Evolutionary conservation across 2,113 vertebrate genomes (phyloP).

Genomic region (Piprites chloris): DNA sequence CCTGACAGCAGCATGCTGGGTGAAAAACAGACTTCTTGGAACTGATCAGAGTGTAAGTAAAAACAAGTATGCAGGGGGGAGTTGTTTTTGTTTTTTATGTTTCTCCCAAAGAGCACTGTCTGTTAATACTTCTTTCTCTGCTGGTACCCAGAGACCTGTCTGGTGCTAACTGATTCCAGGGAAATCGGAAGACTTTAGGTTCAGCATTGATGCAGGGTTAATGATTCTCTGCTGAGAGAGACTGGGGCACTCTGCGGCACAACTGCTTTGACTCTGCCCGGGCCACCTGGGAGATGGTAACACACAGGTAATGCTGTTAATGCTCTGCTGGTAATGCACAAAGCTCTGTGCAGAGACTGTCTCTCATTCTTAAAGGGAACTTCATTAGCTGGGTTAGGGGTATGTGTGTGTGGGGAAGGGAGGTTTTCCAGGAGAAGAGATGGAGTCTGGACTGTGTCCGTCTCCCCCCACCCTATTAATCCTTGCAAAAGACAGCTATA

Average conservation of each 20-base stretch:
- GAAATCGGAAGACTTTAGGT: background rate
- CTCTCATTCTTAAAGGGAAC: background rate
- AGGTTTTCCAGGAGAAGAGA: background rate
- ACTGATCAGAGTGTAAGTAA: conserved; percentile 53
- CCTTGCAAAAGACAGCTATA: background rate
- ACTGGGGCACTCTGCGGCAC: rapidly evolving
- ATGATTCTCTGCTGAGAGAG: background rate
- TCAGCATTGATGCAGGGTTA: background rate
- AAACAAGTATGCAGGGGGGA: conserved; percentile 13
- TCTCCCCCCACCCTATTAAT: background rate
- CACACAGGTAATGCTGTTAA: background rate
- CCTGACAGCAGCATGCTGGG: conserved; percentile 55
- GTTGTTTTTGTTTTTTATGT: background rate
- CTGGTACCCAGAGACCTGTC: background rate
- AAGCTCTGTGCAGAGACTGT: background rate
- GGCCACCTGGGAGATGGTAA: background rate
- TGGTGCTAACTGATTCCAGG: background rate
- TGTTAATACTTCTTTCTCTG: background rate
- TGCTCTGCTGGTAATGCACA: background rate
- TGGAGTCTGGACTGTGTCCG: background rate
- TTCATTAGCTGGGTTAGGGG: background rate
- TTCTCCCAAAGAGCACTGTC: background rate
- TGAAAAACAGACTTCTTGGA: conserved; percentile 64
- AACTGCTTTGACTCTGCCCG: background rate
- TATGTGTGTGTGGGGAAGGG: background rate